phyloP scores from a whole-genome alignment of 2,888 invertebrate genomes.

The Pelosia muscerda region DNA sequence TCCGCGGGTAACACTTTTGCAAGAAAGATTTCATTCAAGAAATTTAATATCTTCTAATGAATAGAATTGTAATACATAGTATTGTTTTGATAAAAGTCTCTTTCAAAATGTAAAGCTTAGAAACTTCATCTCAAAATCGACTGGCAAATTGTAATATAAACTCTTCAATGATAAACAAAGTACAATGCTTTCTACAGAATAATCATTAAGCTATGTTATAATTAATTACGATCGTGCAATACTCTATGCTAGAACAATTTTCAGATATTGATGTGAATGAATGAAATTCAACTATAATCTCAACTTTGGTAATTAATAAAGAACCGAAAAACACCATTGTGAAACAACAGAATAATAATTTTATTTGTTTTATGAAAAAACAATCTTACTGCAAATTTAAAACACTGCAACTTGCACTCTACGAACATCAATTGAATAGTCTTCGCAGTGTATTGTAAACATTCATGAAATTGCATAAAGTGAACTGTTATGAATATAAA shows the following conservation, averaged over 20 bases:
- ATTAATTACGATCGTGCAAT: conserved; percentile 70
- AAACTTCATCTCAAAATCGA: conserved; percentile 36
- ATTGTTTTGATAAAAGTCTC: conserved; percentile 10
- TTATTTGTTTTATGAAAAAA: conserved; percentile 70
- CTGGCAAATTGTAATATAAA: conserved; percentile 58
- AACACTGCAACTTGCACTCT: conserved; percentile 60
- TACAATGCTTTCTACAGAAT: conserved; percentile 62
- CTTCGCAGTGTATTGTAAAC: conserved; percentile 56
- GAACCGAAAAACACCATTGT: conserved; percentile 64
- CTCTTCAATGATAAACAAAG: too few relatives aligned
- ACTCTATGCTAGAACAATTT: conserved; percentile 71
- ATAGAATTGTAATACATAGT: too few relatives aligned
- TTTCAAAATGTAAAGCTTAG: conserved; percentile 19
- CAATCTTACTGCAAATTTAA: conserved; percentile 70
- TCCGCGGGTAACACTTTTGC: too few relatives aligned
- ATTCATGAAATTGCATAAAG: conserved; percentile 50
- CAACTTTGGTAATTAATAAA: too few relatives aligned
- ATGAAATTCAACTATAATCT: too few relatives aligned
- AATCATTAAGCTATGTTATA: conserved; percentile 71
- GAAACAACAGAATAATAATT: too few relatives aligned
- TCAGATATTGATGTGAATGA: conserved; percentile 78
- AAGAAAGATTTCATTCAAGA: too few relatives aligned
- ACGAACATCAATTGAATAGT: not conserved
- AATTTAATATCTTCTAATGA: too few relatives aligned
- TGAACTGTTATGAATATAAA: conserved; percentile 43